Base-by-base conservation (phyloP, 2,797 vertebrate genomes). In the Lutjanus campechanus region DNA sequence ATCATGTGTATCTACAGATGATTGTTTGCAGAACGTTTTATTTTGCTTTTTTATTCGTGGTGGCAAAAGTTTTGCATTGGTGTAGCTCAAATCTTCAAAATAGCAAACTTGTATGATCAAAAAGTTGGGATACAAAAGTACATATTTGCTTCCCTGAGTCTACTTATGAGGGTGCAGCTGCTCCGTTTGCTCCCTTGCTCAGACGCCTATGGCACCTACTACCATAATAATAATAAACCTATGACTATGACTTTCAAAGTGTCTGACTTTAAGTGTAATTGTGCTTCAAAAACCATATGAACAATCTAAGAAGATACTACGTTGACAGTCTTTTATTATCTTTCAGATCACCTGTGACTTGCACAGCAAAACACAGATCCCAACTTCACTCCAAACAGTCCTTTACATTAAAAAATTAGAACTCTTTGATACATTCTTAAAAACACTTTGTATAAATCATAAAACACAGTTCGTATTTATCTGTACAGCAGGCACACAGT, bases 291-390 rank as follows among this genome's bases (percentile, higher is more conserved):
- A 59, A 70, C 4, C 5, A 20, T 5, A 17, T 44, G 7, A 72
- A 46, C 22, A 60, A 50, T 53, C 46, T 5, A 8, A 53, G 4
- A 44, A 0, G 6, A 74, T 54, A 20, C 59, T 75, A 17, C 1
- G 50, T 70, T 64, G 82, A 53, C 25, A 22, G 59, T 55, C 43
- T 82, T 91, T 93, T 89, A 78, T 91, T 89, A 69, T 85, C 81
- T 81, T 82, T 91, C 76, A 85, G 81, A 84, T 74, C 83, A 91
- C 68, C 89, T 93, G 93, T 92, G 89, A 87, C 86, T 90, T 89
- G 88, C 90, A 93, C 88, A 92, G 91, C 80, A 93, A 84, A 91
- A 89, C 82, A 88, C 77, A 89, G 68, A 67, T 76, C 85, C 77
- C 83, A 87, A 69, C 46, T 81, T 82, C 72, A 91, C 29, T 60